Conservation (phyloP, 2,113 vertebrate species). For the Podilymbus podiceps region DNA sequence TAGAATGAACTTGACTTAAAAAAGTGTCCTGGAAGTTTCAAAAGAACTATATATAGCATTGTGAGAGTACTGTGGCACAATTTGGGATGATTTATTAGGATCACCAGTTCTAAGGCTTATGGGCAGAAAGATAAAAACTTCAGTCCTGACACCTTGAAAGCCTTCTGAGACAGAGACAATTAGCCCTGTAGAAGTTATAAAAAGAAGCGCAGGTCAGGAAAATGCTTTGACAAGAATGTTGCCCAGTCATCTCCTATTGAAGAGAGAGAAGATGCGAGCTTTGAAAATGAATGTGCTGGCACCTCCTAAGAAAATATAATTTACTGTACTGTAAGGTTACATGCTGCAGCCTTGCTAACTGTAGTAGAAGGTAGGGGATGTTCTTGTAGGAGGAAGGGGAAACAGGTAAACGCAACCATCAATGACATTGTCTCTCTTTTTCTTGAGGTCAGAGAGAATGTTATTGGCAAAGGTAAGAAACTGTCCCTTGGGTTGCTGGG, state of each 20-base stretch:
- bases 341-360: neutral
- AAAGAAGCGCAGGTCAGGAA: neutral
- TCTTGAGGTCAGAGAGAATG: neutral
- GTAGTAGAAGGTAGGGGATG: neutral
- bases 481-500: neutral
- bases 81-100: constrained; percentile 63
- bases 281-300: neutral
- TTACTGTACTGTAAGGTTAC: neutral
- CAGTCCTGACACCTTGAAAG: constrained; percentile 40
- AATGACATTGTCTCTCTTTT: neutral
- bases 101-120: constrained; percentile 19
- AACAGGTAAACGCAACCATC: neutral
- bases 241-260: neutral
- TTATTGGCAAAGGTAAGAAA: neutral
- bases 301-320: neutral
- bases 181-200: constrained; percentile 23
- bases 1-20: neutral
- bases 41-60: constrained; percentile 21
- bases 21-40: neutral
- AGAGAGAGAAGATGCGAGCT: neutral
- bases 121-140: constrained; percentile 55
- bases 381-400: neutral
- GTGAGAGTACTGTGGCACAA: neutral
- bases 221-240: constrained; percentile 16
- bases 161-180: constrained; percentile 33